Evolutionary conservation across 2,797 vertebrate genomes (phyloP).

Genomic region (Eulemur mongoz): DNA sequence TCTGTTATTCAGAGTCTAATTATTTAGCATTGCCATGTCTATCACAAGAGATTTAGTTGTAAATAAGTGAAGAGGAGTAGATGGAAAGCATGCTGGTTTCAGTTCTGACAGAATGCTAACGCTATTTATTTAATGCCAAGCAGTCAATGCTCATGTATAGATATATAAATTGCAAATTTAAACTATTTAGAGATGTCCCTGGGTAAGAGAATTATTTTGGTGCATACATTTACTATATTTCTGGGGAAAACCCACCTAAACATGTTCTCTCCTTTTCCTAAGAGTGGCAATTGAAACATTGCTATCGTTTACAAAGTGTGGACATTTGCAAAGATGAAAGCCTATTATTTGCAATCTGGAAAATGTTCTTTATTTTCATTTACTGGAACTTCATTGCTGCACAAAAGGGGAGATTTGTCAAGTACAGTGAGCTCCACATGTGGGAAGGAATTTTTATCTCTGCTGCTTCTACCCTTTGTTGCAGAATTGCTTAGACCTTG

Average conservation of each 20-base stretch:
- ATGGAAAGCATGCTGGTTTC: background rate
- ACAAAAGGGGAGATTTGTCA: background rate
- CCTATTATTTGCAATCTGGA: background rate
- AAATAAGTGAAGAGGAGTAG: background rate
- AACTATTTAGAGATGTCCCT: background rate
- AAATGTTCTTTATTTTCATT: background rate
- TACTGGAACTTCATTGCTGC: background rate
- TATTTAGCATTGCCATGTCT: background rate
- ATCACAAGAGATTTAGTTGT: background rate
- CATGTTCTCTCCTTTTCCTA: background rate
- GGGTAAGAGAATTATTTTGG: background rate
- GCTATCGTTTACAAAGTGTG: background rate
- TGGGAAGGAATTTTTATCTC: background rate
- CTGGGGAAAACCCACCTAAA: background rate
- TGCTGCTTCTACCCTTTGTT: background rate
- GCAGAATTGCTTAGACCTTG: background rate
- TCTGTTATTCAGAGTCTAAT: background rate
- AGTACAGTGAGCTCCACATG: background rate
- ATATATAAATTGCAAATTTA: background rate
- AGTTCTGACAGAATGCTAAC: background rate
- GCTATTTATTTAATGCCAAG: background rate
- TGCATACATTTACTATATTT: background rate
- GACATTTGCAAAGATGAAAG: background rate
- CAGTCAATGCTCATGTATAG: background rate
- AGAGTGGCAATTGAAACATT: background rate